These are phyloP conservation scores for Merops nubicus DNA, from an alignment of 2,113 vertebrate species.

Conservation along the genomic window DNA sequence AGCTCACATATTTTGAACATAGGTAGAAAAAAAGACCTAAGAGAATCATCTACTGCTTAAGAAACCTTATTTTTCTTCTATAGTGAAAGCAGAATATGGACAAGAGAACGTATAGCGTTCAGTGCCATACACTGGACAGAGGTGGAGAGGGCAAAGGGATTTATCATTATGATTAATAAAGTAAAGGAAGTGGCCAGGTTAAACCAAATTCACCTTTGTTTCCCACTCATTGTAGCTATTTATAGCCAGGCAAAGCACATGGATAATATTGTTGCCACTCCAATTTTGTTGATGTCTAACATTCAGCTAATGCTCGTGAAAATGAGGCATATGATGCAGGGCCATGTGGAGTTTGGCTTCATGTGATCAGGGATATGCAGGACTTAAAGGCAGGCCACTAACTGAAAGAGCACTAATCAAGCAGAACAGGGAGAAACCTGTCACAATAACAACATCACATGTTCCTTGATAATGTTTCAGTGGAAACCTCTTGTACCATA, in stretches of 20 bases:
- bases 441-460: slow-evolving; percentile 26
- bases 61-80: not conserved
- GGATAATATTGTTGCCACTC: not conserved
- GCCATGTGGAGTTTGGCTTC: not conserved
- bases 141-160: not conserved
- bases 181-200: slow-evolving; percentile 22
- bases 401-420: slow-evolving; percentile 46
- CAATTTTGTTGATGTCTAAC: not conserved
- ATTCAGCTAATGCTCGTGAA: not conserved
- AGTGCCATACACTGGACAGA: not conserved
- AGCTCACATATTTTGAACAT: not conserved
- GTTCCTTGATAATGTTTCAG: slow-evolving; percentile 7
- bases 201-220: slow-evolving; percentile 36
- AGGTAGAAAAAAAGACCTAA: not conserved
- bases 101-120: not conserved
- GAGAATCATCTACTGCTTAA: not conserved
- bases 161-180: slow-evolving; percentile 21
- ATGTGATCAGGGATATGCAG: slow-evolving; percentile 43
- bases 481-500: not conserved
- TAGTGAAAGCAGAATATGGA: not conserved
- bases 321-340: slow-evolving; percentile 24
- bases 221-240: slow-evolving; percentile 3
- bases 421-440: slow-evolving; percentile 47
- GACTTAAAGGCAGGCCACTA: slow-evolving; percentile 18
- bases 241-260: not conserved